A percentile compares a stretch with the other conserved stretches of the same genome.
Evolutionary conservation across 1,140 invertebrate species (phyloP).

Genomic region (Drosophila prosaltans): DNA sequence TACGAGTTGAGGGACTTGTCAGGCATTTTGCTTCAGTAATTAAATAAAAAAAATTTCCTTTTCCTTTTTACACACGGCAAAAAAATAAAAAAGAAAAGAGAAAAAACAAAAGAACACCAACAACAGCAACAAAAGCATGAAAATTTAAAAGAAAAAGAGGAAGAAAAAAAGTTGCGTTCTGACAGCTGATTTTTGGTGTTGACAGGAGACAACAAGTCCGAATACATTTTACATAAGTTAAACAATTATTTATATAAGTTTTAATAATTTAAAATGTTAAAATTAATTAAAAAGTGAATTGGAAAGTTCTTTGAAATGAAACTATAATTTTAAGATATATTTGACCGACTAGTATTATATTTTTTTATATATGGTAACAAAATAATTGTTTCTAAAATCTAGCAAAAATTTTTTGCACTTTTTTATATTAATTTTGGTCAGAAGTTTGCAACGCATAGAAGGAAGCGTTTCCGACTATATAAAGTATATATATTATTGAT

Average conservation of each 20-base stretch:
- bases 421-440: too few relatives aligned
- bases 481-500: too few relatives aligned
- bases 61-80: constrained; percentile 67
- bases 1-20: constrained; percentile 47
- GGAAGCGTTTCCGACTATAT: too few relatives aligned
- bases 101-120: constrained; percentile 15
- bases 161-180: constrained; percentile 24
- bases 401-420: too few relatives aligned
- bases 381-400: too few relatives aligned
- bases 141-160: constrained; percentile 19
- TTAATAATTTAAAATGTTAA: not conserved
- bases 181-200: constrained; percentile 18
- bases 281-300: too few relatives aligned
- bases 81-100: constrained; percentile 1
- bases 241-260: not conserved
- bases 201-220: constrained; percentile 2
- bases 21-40: constrained; percentile 76
- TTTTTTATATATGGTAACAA: too few relatives aligned
- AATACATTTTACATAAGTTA: not conserved
- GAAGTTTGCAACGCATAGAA: too few relatives aligned
- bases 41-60: constrained; percentile 70
- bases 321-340: too few relatives aligned
- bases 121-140: constrained; percentile 36
- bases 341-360: too few relatives aligned
- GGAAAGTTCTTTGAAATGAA: too few relatives aligned